These are phyloP conservation scores for Sinentomon sp. DNA, from an alignment of 2,888 invertebrate species.

Conservation along the genomic window DNA sequence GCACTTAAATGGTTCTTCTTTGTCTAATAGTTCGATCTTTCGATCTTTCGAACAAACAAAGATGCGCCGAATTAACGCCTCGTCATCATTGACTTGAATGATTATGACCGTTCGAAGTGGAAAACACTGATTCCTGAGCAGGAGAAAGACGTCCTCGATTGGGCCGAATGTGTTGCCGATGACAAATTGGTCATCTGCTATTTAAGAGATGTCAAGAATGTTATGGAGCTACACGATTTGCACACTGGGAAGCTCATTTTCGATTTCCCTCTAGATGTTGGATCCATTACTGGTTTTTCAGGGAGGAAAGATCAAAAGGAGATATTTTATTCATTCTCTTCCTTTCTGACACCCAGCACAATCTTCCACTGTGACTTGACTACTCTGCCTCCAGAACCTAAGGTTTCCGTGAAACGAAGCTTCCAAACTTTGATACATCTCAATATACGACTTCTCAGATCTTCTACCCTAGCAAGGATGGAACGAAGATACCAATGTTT, in stretches of 20 bases:
- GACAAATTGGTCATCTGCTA: conserved; percentile 67
- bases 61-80: conserved; percentile 74
- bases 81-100: conserved; percentile 47
- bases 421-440: conserved; percentile 49
- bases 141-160: conserved; percentile 59
- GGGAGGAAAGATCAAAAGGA: conserved; percentile 60
- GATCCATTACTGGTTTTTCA: conserved; percentile 54
- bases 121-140: conserved; percentile 54
- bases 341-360: conserved; percentile 65
- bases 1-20: too few species aligned
- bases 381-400: conserved; percentile 29
- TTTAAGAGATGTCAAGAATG: conserved; percentile 79
- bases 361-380: conserved; percentile 66
- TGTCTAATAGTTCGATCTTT: too few species aligned
- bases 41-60: conserved; percentile 82
- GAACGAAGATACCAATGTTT: conserved; percentile 85
- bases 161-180: conserved; percentile 55
- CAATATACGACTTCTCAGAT: conserved; percentile 62
- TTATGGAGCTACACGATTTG: conserved; percentile 49
- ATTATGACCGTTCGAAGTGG: conserved; percentile 50
- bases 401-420: conserved; percentile 54
- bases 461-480: conserved; percentile 77
- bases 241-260: conserved; percentile 38
- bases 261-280: conserved; percentile 54
- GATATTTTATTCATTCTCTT: conserved; percentile 79